Conservation (phyloP, 2,888 invertebrate genomes). For the Leptura quadrifasciata region DNA sequence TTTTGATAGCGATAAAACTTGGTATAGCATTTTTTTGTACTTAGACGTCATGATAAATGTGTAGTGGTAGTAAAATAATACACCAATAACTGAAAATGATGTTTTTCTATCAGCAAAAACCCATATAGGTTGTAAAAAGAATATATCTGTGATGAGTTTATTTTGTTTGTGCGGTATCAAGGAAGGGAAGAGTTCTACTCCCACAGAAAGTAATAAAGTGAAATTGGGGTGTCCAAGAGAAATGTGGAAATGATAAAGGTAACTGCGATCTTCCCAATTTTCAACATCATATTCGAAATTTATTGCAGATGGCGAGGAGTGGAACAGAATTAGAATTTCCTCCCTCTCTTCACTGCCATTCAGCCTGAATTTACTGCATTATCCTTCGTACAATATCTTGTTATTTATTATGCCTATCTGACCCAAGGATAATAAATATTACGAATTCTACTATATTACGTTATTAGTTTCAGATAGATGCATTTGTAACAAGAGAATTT, state of each 20-base stretch:
- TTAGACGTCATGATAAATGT: neutral
- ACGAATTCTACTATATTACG: constrained; percentile 27
- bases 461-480: constrained; percentile 30
- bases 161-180: neutral
- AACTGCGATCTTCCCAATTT: constrained; percentile 53
- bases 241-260: constrained; percentile 50
- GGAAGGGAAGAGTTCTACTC: constrained; percentile 22
- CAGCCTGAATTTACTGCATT: constrained; percentile 43
- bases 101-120: constrained; percentile 28
- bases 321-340: constrained; percentile 45
- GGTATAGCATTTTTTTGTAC: too few species aligned
- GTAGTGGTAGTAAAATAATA: neutral
- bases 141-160: constrained; percentile 32
- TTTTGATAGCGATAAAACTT: too few species aligned
- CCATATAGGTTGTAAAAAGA: neutral
- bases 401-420: constrained; percentile 43
- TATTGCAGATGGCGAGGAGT: constrained; percentile 44
- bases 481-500: neutral
- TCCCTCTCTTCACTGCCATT: constrained; percentile 39
- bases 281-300: constrained; percentile 52
- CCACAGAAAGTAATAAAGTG: constrained; percentile 38
- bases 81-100: constrained; percentile 16
- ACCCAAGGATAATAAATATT: constrained; percentile 38
- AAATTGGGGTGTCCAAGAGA: constrained; percentile 38
- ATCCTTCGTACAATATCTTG: constrained; percentile 34